These are phyloP conservation scores for Excalfactoria chinensis DNA, from an alignment of 2,113 vertebrate genomes.

Conservation along the genomic window DNA sequence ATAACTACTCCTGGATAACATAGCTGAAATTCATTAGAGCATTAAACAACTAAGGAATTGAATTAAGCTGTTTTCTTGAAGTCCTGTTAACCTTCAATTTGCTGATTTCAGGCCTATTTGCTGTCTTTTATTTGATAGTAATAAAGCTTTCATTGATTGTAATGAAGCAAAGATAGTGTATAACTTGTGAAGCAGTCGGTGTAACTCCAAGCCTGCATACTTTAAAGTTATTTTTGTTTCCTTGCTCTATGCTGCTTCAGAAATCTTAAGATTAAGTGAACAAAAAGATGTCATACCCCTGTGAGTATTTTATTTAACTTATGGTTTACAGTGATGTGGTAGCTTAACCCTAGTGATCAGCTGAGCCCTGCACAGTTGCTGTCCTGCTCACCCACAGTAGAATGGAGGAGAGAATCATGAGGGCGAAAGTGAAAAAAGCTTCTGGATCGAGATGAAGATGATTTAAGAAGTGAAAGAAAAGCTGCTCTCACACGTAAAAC, in stretches of 20 bases:
- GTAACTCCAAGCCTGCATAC: neutral
- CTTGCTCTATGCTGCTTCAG: neutral
- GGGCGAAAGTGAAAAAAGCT: neutral
- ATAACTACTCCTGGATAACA: neutral
- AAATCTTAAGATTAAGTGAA: neutral
- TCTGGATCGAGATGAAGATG: neutral
- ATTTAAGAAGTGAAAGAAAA: neutral
- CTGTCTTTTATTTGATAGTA: neutral
- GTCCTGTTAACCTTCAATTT: neutral
- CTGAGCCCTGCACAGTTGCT: neutral
- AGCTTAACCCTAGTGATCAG: neutral
- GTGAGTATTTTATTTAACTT: neutral
- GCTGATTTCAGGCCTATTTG: constrained; percentile 18
- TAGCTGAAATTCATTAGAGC: neutral
- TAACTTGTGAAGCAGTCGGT: neutral
- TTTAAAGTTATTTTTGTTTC: neutral
- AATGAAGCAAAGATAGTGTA: neutral
- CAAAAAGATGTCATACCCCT: neutral
- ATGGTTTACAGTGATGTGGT: neutral
- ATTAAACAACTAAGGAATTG: neutral
- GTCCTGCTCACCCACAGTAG: neutral
- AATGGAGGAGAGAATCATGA: neutral
- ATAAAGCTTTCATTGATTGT: neutral
- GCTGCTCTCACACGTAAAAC: fast-evolving
- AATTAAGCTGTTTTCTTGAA: neutral